Conservation (phyloP, 1,140 invertebrate species). For the Trichoplusia ni region DNA sequence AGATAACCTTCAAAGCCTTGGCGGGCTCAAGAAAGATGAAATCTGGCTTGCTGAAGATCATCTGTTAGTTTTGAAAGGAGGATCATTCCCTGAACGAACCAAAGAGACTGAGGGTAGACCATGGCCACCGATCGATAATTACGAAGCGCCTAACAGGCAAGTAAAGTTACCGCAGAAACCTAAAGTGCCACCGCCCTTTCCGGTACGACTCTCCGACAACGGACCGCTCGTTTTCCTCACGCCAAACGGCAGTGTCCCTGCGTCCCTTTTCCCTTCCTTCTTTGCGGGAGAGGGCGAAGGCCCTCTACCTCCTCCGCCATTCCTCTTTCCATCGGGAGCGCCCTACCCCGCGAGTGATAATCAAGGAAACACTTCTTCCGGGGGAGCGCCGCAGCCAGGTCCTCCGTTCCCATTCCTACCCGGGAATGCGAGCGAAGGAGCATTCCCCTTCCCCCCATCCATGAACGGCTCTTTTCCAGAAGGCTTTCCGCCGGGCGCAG, state of each 20-base stretch:
- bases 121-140: slow-evolving; percentile 92
- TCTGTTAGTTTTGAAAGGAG: slow-evolving; percentile 91
- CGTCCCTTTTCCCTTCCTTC: slow-evolving; percentile 75
- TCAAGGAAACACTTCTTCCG: slow-evolving; percentile 84
- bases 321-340: slow-evolving; percentile 81
- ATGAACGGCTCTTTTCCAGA: slow-evolving; percentile 82
- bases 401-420: slow-evolving; percentile 83
- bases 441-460: slow-evolving; percentile 82
- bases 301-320: slow-evolving; percentile 79
- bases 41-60: slow-evolving; percentile 96
- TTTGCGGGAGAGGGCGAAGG: slow-evolving; percentile 83
- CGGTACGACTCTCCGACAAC: slow-evolving; percentile 90
- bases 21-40: slow-evolving; percentile 91
- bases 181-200: slow-evolving; percentile 93
- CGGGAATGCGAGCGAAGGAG: slow-evolving; percentile 81
- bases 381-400: slow-evolving; percentile 83
- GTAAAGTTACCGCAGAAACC: slow-evolving; percentile 89
- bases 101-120: slow-evolving; percentile 68
- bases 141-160: slow-evolving; percentile 89
- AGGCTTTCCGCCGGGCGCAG: slow-evolving; percentile 85
- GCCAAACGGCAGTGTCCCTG: slow-evolving; percentile 82
- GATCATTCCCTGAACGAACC: slow-evolving; percentile 83
- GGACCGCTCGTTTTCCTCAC: slow-evolving; percentile 90
- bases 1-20: slow-evolving; percentile 89
- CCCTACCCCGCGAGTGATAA: slow-evolving; percentile 78